These are phyloP conservation scores for Osmerus mordax DNA, from an alignment of 2,113 vertebrate genomes.

Conservation along the genomic window DNA sequence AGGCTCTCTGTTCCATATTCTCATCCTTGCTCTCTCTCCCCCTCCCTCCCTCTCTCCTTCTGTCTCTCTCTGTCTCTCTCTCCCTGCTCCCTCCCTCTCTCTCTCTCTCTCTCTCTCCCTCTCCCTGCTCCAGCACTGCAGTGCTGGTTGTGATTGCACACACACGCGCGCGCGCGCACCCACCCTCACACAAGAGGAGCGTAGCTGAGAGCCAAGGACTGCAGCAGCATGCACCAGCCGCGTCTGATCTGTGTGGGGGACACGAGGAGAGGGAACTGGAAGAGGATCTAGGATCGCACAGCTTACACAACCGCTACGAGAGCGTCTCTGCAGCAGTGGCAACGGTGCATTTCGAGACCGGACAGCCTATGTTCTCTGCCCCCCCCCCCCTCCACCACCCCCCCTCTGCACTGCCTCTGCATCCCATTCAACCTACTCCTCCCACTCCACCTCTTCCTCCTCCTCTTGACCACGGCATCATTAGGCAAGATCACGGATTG, in stretches of 20 bases:
- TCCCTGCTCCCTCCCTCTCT: neutral
- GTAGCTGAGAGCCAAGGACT: conserved; percentile 74
- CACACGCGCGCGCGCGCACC: conserved; percentile 45
- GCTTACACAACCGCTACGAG: conserved; percentile 45
- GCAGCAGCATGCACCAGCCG: conserved; percentile 80
- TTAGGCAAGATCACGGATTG: conserved; percentile 70
- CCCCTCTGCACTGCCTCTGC: conserved; percentile 69
- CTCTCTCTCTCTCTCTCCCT: conserved; percentile 15
- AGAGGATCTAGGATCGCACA: conserved; percentile 39
- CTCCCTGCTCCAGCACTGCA: conserved; percentile 70
- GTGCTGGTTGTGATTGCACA: conserved; percentile 72
- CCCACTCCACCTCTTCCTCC: conserved; percentile 45
- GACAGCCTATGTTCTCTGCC: conserved; percentile 63
- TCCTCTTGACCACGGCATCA: conserved; percentile 60
- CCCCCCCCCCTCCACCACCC: neutral
- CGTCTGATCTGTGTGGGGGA: conserved; percentile 62
- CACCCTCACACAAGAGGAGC: conserved; percentile 27
- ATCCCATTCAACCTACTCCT: conserved; percentile 66
- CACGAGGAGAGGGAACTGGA: conserved; percentile 44
- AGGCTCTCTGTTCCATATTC: neutral
- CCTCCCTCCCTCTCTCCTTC: conserved; percentile 25
- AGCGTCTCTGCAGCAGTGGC: conserved; percentile 49
- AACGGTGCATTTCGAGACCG: conserved; percentile 56
- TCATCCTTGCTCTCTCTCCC: conserved; percentile 1
- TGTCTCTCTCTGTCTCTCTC: conserved; percentile 22